Base-by-base conservation (phyloP, 2,113 vertebrate species). In the Lophochroa leadbeateri region DNA sequence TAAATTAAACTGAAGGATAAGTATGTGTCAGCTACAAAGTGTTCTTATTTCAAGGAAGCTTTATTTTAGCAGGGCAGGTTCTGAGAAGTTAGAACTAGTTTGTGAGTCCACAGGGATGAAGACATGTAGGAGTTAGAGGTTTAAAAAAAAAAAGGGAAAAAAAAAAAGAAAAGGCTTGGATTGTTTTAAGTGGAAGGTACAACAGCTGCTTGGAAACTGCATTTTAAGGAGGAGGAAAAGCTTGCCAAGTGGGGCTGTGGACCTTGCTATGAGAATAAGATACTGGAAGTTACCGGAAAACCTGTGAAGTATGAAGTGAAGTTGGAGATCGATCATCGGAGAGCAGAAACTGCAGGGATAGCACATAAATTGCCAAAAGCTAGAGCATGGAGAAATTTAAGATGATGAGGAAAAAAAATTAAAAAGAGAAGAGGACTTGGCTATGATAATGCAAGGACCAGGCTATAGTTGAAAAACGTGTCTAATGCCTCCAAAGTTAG, bases 1-100 rank as follows among this genome's bases (percentile, higher is more conserved):
- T 82, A 47, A 92, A 69, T 92, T 61, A 91, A 96, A 85, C 65
- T 76, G 81, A 82, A 50, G 39, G 16, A 17, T 65, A 88, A 76
- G 23, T 63, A 10, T 65, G 25, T 52, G 39, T 52, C 49, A 72
- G 13, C 37, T 91, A 37, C 5, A 12, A 76, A 79, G 57, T 47
- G 46, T 7, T 82, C 91, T 92, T 76, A 69, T 82, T 95, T 94
- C 72, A 92, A 65, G 90, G 68, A 96, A 58, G 53, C 17, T 93
- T 87, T 82, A 39, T 68, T 96, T 90, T 58, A 91, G 25, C 50
- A 80, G 44, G 44, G 13, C 63, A 67, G 49, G 67, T 77, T 94
- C 57, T 90, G 82, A 67, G 52, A 52, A 82, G 33, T 94, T 87
- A 76, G 21, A 95, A 39, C 81, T 85, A 60, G 65, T 91, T 85